phyloP scores from a whole-genome alignment of 2,888 invertebrate genomes.

The Marronus borbonicus region DNA sequence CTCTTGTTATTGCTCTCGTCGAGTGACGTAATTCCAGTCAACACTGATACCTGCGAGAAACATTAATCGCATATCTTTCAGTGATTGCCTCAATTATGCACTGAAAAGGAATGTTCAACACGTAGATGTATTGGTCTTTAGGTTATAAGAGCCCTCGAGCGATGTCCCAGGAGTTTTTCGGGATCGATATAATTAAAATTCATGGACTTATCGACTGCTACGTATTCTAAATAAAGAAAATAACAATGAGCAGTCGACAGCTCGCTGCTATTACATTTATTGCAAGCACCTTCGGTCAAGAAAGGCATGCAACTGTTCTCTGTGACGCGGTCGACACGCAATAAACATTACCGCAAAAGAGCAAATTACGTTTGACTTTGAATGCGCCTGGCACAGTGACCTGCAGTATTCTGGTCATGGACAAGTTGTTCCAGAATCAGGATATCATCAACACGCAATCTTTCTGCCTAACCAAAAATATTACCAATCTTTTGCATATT shows the following conservation, averaged over 20 bases:
- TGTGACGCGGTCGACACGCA: slow-evolving; percentile 58
- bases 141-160: slow-evolving; percentile 41
- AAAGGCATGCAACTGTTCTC: slow-evolving; percentile 59
- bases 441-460: slow-evolving; percentile 59
- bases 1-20: slow-evolving; percentile 64
- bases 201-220: slow-evolving; percentile 44
- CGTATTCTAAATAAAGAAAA: slow-evolving; percentile 43
- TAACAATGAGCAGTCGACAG: slow-evolving; percentile 25
- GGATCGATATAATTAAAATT: slow-evolving; percentile 49
- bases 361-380: slow-evolving; percentile 60
- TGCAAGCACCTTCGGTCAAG: slow-evolving; percentile 43
- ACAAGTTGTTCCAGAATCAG: slow-evolving; percentile 57
- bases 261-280: slow-evolving; percentile 18
- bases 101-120: slow-evolving; percentile 57
- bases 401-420: slow-evolving; percentile 61
- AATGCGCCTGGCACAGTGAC: slow-evolving; percentile 59
- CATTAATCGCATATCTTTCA: slow-evolving; percentile 60
- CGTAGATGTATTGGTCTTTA: slow-evolving; percentile 45
- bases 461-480: slow-evolving; percentile 47
- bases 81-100: slow-evolving; percentile 60
- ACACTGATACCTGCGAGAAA: slow-evolving; percentile 64
- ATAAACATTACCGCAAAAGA: slow-evolving; percentile 60
- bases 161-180: slow-evolving; percentile 18
- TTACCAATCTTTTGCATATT: background rate
- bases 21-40: slow-evolving; percentile 68